These are phyloP conservation scores for Trachelus iudaicus DNA, from an alignment of 2,888 invertebrate genomes.

Conservation along the genomic window DNA sequence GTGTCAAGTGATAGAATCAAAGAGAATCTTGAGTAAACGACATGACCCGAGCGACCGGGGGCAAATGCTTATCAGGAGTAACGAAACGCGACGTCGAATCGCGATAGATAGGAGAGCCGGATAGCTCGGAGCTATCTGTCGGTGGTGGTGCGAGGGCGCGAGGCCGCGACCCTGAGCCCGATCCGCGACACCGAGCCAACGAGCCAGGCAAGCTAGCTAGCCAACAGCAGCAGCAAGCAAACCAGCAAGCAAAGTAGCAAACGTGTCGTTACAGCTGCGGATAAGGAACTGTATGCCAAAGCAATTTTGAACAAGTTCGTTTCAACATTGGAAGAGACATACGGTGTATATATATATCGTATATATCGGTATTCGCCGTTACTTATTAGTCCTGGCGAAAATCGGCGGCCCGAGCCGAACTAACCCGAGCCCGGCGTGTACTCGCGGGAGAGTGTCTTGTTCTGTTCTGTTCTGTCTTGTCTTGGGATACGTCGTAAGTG, in stretches of 20 bases:
- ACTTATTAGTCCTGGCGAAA: background rate
- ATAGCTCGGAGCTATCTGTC: background rate
- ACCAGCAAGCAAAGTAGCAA: background rate
- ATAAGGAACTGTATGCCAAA: background rate
- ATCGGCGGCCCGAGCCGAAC: background rate
- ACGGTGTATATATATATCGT: background rate
- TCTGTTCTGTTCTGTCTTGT: background rate
- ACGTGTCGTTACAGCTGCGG: background rate
- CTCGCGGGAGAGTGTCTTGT: background rate
- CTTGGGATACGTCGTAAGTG: background rate
- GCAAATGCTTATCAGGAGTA: conserved; percentile 12
- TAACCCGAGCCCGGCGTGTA: background rate
- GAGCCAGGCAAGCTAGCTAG: background rate
- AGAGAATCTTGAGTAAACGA: background rate
- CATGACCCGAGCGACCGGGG: conserved; percentile 12
- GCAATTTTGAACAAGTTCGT: background rate
- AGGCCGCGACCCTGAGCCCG: conserved; percentile 48
- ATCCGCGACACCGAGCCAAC: conserved; percentile 31
- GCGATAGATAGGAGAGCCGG: conserved; percentile 8
- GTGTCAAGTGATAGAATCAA: background rate
- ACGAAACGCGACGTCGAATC: conserved; percentile 6
- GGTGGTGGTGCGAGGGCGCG: conserved; percentile 32
- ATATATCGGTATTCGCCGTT: background rate
- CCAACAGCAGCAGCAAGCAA: conserved; percentile 2
- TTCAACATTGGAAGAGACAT: background rate